Evolutionary conservation across 2,797 vertebrate genomes (phyloP).

Genomic region (Neosilurus mollespiculum): DNA sequence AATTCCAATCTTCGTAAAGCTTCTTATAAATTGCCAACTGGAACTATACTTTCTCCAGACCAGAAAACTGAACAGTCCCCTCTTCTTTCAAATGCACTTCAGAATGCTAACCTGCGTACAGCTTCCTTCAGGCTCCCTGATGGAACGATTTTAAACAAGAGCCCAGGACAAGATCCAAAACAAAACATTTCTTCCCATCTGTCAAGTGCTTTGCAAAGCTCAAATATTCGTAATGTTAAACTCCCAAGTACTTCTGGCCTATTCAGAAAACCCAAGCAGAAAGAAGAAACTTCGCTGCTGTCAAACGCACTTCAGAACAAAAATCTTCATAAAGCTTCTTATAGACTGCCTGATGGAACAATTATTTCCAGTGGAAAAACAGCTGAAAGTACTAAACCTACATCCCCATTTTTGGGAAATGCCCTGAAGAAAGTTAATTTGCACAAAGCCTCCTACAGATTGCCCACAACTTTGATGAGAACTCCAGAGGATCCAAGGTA

Average conservation of each 20-base stretch:
- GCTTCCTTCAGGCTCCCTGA: slow-evolving; percentile 72
- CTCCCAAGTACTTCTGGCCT: slow-evolving; percentile 53
- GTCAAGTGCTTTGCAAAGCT: slow-evolving; percentile 71
- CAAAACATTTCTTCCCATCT: slow-evolving; percentile 63
- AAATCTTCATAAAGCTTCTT: slow-evolving; percentile 56
- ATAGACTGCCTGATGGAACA: slow-evolving; percentile 58
- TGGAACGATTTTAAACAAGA: slow-evolving; percentile 68
- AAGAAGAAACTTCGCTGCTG: slow-evolving; percentile 51
- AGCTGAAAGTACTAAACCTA: slow-evolving; percentile 41
- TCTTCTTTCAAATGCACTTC: slow-evolving; percentile 65
- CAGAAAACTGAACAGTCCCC: slow-evolving; percentile 51
- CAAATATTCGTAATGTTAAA: slow-evolving; percentile 65
- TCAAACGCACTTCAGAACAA: slow-evolving; percentile 58
- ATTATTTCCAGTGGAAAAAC: slow-evolving; percentile 45
- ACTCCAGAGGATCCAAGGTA: slow-evolving; percentile 74
- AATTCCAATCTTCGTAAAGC: slow-evolving; percentile 64
- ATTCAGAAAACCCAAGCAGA: slow-evolving; percentile 51
- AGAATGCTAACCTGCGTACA: slow-evolving; percentile 66
- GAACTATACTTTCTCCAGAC: slow-evolving; percentile 60
- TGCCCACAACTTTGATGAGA: slow-evolving; percentile 62
- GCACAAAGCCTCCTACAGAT: slow-evolving; percentile 67
- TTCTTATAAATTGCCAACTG: slow-evolving; percentile 69
- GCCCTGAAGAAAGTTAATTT: slow-evolving; percentile 68
- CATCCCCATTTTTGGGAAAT: slow-evolving; percentile 55
- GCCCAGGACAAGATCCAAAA: slow-evolving; percentile 55